Evolutionary conservation across 2,113 vertebrate species (phyloP).

Genomic region (Ochotona curzoniae): DNA sequence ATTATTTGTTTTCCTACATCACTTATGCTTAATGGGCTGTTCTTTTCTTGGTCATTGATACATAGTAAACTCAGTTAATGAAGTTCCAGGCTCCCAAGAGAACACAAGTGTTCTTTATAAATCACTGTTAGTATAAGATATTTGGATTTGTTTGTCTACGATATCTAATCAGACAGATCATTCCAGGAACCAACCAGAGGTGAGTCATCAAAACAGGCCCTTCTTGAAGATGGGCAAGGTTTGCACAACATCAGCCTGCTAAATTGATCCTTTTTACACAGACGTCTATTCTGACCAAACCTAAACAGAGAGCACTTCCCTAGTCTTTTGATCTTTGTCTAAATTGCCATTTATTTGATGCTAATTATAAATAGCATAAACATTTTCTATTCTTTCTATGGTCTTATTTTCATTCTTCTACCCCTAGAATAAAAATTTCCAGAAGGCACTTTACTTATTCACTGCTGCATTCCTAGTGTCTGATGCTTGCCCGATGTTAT

Average conservation of each 20-base stretch:
- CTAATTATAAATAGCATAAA: slow-evolving; percentile 20
- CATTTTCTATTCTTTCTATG: background rate
- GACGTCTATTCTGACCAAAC: background rate
- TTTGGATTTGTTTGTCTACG: no score
- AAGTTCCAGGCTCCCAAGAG: background rate
- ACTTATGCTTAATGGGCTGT: no score
- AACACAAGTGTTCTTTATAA: background rate
- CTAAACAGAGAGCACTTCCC: background rate
- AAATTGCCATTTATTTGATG: slow-evolving; percentile 23
- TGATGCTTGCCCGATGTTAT: no score
- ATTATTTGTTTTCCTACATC: no score
- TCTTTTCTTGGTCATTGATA: no score
- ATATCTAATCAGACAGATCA: background rate
- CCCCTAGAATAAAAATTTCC: background rate
- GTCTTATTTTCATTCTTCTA: background rate
- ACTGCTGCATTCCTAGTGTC: background rate
- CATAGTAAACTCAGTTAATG: background rate
- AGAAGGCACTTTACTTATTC: slow-evolving; percentile 1
- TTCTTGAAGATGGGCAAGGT: background rate
- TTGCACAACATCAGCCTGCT: background rate
- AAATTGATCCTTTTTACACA: background rate
- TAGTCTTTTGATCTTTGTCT: background rate
- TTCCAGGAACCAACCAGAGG: background rate
- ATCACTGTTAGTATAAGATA: background rate
- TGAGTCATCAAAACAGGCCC: background rate